phyloP scores from a whole-genome alignment of 2,888 invertebrate genomes.

The Resseliella maxima region DNA sequence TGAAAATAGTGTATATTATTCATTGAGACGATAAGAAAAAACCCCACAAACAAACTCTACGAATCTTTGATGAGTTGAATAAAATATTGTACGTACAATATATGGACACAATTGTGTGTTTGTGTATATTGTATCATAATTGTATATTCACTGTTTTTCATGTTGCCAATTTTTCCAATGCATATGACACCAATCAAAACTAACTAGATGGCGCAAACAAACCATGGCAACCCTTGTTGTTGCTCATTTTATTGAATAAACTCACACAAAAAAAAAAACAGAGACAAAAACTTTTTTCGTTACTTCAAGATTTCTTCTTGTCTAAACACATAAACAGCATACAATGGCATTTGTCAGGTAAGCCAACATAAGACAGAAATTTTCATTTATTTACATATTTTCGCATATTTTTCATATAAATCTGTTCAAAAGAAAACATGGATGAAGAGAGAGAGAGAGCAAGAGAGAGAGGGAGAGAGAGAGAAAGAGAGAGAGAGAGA shows the following conservation, averaged over 20 bases:
- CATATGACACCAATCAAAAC: too few relatives aligned
- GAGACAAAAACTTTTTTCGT: not conserved
- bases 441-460: too few relatives aligned
- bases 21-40: too few relatives aligned
- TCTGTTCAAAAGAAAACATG: slow-evolving; percentile 8
- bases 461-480: not conserved
- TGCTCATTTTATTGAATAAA: slow-evolving; percentile 5
- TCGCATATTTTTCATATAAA: slow-evolving; percentile 48
- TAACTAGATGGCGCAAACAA: not conserved
- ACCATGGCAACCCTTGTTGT: not conserved
- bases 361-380: not conserved
- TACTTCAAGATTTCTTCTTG: not conserved
- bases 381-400: slow-evolving; percentile 33
- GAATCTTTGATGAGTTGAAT: too few relatives aligned
- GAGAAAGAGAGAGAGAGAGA: not conserved
- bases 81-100: too few relatives aligned
- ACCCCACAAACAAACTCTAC: too few relatives aligned
- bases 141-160: too few relatives aligned
- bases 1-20: too few relatives aligned
- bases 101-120: too few relatives aligned
- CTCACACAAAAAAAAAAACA: not conserved
- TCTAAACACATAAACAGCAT: not conserved
- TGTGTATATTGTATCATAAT: too few relatives aligned
- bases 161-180: too few relatives aligned
- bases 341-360: slow-evolving; percentile 23